These are phyloP conservation scores for Microcebus griseorufus DNA, from an alignment of 2,113 vertebrate genomes.

Conservation along the genomic window DNA sequence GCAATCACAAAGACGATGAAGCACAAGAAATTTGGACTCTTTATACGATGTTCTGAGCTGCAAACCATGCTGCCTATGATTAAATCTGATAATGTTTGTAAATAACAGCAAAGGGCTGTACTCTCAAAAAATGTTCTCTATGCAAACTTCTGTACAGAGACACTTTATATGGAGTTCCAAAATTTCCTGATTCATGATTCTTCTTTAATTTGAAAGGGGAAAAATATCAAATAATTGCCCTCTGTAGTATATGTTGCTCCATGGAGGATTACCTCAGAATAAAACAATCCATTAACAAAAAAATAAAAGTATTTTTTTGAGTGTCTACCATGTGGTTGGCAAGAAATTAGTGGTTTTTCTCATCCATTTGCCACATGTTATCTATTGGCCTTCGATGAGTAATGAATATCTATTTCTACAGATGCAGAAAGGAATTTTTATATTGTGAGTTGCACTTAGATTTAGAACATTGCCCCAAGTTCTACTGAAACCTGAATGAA, in stretches of 20 bases:
- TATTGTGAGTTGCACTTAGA: not conserved
- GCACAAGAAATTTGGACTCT: not conserved
- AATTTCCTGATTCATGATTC: not conserved
- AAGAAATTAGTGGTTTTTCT: slow-evolving; percentile 17
- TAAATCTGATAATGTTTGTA: not conserved
- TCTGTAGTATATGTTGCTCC: not conserved
- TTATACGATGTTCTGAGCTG: not conserved
- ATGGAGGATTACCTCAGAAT: not conserved
- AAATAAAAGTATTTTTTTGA: not conserved
- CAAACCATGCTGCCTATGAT: not conserved
- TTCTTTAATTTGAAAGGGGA: not conserved
- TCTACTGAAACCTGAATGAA: not conserved
- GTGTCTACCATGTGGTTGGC: not conserved
- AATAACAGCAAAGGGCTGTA: not conserved
- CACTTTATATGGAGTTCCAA: not conserved
- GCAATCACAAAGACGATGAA: not conserved
- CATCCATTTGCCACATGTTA: not conserved
- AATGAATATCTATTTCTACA: slow-evolving; percentile 16
- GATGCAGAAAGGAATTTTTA: slow-evolving; percentile 20
- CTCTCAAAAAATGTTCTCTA: not conserved
- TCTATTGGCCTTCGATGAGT: not conserved
- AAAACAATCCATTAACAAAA: not conserved
- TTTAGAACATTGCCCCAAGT: not conserved
- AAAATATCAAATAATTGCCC: not conserved
- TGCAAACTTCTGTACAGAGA: not conserved